phyloP scores from a whole-genome alignment of 1,140 invertebrate genomes.

The Drosophila serrata region DNA sequence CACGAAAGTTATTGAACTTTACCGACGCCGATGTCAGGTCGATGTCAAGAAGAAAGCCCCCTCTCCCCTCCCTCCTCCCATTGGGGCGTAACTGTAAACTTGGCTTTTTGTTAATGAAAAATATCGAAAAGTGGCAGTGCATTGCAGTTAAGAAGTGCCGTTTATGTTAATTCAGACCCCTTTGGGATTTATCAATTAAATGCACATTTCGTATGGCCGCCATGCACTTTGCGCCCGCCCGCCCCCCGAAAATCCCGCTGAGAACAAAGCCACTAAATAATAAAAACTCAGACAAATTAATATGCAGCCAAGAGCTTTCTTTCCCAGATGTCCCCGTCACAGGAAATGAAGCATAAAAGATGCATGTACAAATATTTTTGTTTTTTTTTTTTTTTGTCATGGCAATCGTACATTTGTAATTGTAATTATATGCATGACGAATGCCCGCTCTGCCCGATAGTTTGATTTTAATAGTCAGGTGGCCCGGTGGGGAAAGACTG shows the following conservation, averaged over 20 bases:
- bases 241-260: slow-evolving; percentile 1
- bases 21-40: slow-evolving; percentile 62
- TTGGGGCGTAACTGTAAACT: slow-evolving; percentile 68
- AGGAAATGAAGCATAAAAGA: slow-evolving; percentile 80
- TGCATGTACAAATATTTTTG: slow-evolving; percentile 71
- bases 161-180: slow-evolving; percentile 64
- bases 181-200: slow-evolving; percentile 69
- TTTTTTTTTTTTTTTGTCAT: no score
- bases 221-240: slow-evolving; percentile 63
- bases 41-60: slow-evolving; percentile 67
- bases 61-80: background rate
- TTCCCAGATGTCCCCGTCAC: slow-evolving; percentile 44
- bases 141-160: slow-evolving; percentile 52
- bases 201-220: slow-evolving; percentile 81
- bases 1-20: slow-evolving; percentile 67
- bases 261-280: slow-evolving; percentile 28
- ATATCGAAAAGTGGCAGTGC: slow-evolving; percentile 51
- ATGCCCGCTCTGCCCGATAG: slow-evolving; percentile 52
- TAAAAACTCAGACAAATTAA: slow-evolving; percentile 59
- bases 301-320: slow-evolving; percentile 74
- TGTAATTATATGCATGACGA: slow-evolving; percentile 70
- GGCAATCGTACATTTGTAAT: slow-evolving; percentile 53
- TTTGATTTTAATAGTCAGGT: slow-evolving; percentile 63
- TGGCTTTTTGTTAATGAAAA: slow-evolving; percentile 72
- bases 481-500: slow-evolving; percentile 14